A percentile compares a stretch with the other conserved stretches of the same genome.
Evolutionary conservation across 1,140 invertebrate genomes (phyloP).

Genomic region (Hermetia illucens): DNA sequence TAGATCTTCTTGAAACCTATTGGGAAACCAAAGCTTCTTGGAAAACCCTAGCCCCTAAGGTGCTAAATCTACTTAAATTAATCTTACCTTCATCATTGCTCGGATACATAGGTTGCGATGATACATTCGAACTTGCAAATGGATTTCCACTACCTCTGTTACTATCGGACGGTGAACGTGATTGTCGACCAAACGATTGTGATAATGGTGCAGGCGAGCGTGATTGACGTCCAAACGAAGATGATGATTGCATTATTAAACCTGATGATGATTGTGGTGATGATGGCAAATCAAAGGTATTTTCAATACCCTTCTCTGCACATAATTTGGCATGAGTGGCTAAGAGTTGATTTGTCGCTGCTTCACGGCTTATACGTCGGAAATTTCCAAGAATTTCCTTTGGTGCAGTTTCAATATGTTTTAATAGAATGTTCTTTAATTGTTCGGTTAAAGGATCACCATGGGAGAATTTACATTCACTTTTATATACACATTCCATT

Average conservation of each 20-base stretch:
- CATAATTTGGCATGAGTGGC: constrained; percentile 49
- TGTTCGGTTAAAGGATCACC: constrained; percentile 62
- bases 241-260: constrained; percentile 9
- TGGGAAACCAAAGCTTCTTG: too few relatives aligned
- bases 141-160: too few relatives aligned
- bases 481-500: constrained; percentile 63
- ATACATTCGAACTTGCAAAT: too few relatives aligned
- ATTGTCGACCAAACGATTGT: too few relatives aligned
- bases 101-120: too few relatives aligned
- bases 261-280: constrained; percentile 7
- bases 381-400: constrained; percentile 82
- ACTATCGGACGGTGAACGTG: too few relatives aligned
- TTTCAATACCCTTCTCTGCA: constrained; percentile 33
- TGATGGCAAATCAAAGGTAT: constrained; percentile 10
- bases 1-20: too few relatives aligned
- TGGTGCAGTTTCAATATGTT: constrained; percentile 79
- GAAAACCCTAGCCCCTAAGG: too few relatives aligned
- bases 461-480: constrained; percentile 88
- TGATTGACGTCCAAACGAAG: too few relatives aligned
- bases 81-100: too few relatives aligned
- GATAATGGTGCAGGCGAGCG: too few relatives aligned
- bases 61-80: too few relatives aligned
- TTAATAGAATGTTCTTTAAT: constrained; percentile 50
- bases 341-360: constrained; percentile 55
- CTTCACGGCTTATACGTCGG: constrained; percentile 60